Evolutionary conservation across 2,888 invertebrate species (phyloP).

Genomic region (Chalcis sispes): DNA sequence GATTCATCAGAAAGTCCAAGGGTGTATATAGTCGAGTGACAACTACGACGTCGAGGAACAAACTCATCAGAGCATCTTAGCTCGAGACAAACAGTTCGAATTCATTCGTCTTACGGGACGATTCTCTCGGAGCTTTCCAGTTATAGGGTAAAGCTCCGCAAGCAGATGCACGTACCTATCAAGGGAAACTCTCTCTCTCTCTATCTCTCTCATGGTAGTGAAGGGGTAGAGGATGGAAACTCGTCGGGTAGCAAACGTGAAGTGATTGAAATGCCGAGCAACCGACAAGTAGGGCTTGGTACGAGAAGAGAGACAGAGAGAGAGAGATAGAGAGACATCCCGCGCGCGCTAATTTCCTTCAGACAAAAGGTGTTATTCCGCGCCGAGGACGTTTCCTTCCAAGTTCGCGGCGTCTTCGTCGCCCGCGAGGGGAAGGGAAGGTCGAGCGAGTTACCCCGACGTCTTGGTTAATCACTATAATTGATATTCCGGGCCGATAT

Average conservation of each 20-base stretch:
- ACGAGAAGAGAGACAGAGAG: too few species aligned
- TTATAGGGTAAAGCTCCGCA: too few species aligned
- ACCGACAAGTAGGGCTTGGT: constrained; percentile 63
- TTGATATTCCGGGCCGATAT: constrained; percentile 74
- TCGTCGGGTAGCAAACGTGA: neutral
- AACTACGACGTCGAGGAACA: too few species aligned
- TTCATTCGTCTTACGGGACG: too few species aligned
- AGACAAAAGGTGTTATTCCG: constrained; percentile 74
- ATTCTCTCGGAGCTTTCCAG: too few species aligned
- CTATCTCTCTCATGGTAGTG: too few species aligned
- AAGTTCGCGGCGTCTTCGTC: constrained; percentile 46
- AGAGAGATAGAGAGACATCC: too few species aligned
- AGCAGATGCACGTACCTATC: constrained; percentile 23
- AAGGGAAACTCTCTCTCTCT: neutral
- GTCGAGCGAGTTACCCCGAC: constrained; percentile 70
- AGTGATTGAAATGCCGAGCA: constrained; percentile 65
- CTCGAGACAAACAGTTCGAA: too few species aligned
- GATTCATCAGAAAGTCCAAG: too few species aligned
- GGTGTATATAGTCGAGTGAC: too few species aligned
- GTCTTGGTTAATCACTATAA: constrained; percentile 76
- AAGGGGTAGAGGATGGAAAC: neutral
- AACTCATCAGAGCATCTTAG: too few species aligned
- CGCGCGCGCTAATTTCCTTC: constrained; percentile 65
- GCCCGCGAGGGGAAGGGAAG: constrained; percentile 45
- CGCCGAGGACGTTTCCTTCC: constrained; percentile 55